Evolutionary conservation across 2,888 invertebrate genomes (phyloP).

Genomic region (Choreutis nemorana): DNA sequence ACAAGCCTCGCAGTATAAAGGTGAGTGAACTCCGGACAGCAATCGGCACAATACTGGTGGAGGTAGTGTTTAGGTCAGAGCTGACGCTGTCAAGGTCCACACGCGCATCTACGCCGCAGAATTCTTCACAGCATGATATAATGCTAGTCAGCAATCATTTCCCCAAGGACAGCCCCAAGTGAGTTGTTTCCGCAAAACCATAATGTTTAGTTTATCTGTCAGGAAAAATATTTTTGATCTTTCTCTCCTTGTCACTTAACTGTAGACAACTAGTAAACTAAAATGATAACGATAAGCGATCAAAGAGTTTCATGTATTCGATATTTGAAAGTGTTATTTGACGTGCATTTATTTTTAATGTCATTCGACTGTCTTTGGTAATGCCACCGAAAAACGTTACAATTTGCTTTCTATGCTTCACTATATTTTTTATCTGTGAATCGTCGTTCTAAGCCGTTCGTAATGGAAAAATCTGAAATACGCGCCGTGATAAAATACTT

Average conservation of each 20-base stretch:
- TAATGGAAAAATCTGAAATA: neutral
- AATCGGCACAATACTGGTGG: slow-evolving; percentile 82
- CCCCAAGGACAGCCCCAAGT: slow-evolving; percentile 67
- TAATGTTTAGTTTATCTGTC: slow-evolving; percentile 3
- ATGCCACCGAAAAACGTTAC: too few relatives aligned
- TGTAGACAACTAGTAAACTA: too few relatives aligned
- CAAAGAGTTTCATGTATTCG: too few relatives aligned
- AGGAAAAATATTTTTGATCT: too few relatives aligned
- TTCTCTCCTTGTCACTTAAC: too few relatives aligned
- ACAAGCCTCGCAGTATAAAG: slow-evolving; percentile 79
- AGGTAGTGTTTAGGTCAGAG: slow-evolving; percentile 88
- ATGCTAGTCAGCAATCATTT: slow-evolving; percentile 95
- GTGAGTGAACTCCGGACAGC: slow-evolving; percentile 90
- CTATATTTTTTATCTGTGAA: too few relatives aligned
- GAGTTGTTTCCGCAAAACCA: slow-evolving; percentile 27
- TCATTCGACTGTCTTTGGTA: too few relatives aligned
- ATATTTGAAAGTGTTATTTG: too few relatives aligned
- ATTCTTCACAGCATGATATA: slow-evolving; percentile 48
- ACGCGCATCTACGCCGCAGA: neutral
- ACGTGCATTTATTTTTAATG: too few relatives aligned
- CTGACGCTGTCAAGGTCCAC: slow-evolving; percentile 91
- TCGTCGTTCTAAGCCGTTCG: slow-evolving; percentile 3
- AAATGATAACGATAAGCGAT: too few relatives aligned
- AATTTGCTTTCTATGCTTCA: too few relatives aligned
- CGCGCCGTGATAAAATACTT: neutral